These are phyloP conservation scores for Lasioglossum malachurum DNA, from an alignment of 2,888 invertebrate genomes.

Conservation along the genomic window DNA sequence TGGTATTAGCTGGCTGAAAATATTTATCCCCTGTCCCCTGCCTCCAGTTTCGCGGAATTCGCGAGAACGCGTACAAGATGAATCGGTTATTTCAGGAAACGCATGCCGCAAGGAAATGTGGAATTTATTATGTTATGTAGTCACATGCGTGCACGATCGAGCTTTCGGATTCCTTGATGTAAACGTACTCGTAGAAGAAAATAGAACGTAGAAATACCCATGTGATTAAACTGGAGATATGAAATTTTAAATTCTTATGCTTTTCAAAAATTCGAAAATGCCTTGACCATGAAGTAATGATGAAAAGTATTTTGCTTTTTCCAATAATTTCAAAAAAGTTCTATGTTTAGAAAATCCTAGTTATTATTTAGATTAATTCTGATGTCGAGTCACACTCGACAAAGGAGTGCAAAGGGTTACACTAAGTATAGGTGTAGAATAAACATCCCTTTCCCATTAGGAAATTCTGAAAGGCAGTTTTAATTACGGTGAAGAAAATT, in stretches of 20 bases:
- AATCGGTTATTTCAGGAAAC: constrained; percentile 14
- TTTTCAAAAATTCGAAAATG: background rate
- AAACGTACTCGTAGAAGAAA: background rate
- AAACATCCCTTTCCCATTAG: background rate
- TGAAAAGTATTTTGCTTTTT: background rate
- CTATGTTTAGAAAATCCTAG: background rate
- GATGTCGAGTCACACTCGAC: too few relatives aligned
- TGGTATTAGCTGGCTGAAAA: constrained; percentile 49
- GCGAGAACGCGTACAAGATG: constrained; percentile 3
- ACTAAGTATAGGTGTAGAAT: background rate
- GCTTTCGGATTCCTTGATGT: background rate
- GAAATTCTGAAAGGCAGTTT: background rate
- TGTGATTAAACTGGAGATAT: background rate
- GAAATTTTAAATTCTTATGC: background rate
- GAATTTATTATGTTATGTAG: constrained; percentile 33
- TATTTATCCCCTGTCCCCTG: constrained; percentile 30
- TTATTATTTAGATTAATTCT: background rate
- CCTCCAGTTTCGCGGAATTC: constrained; percentile 40
- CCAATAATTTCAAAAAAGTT: background rate
- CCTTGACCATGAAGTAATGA: background rate
- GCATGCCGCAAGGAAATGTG: background rate
- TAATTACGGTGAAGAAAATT: background rate
- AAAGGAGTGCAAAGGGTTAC: too few relatives aligned
- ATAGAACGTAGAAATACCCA: background rate
- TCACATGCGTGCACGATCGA: background rate